These are phyloP conservation scores for Osmoderma eremita DNA, from an alignment of 2,888 invertebrate species.

Conservation along the genomic window DNA sequence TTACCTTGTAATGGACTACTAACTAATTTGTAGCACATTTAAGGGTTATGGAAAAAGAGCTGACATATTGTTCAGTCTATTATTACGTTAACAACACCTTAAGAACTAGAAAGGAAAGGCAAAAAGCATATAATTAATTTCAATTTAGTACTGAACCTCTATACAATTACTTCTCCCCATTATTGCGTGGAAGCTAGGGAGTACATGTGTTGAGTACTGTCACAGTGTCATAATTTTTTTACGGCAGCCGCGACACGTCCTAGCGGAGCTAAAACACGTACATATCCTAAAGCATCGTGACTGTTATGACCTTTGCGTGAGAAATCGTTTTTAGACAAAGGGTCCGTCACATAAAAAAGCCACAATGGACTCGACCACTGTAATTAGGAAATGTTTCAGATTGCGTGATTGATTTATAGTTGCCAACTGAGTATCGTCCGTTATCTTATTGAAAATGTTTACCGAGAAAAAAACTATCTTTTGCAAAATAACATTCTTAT, in stretches of 20 bases:
- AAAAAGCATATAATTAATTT: conserved; percentile 6
- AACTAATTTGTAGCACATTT: no score
- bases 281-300: neutral
- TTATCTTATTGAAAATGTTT: neutral
- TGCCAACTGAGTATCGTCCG: neutral
- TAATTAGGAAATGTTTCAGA: conserved; percentile 19
- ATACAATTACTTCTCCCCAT: conserved; percentile 22
- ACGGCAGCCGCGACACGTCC: conserved; percentile 23
- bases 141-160: conserved; percentile 14
- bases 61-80: conserved; percentile 20
- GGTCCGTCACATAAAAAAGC: conserved; percentile 30
- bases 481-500: no score
- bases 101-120: neutral
- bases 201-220: neutral
- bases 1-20: no score
- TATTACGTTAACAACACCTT: conserved; percentile 7
- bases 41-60: neutral
- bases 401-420: conserved; percentile 10
- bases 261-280: conserved; percentile 17
- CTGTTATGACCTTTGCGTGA: conserved; percentile 32
- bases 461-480: no score
- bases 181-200: conserved; percentile 2
- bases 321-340: conserved; percentile 13
- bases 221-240: conserved; percentile 30
- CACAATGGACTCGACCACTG: conserved; percentile 11